These are phyloP conservation scores for Zygothrica quintamaculata DNA, from an alignment of 2,888 invertebrate genomes.

Conservation along the genomic window DNA sequence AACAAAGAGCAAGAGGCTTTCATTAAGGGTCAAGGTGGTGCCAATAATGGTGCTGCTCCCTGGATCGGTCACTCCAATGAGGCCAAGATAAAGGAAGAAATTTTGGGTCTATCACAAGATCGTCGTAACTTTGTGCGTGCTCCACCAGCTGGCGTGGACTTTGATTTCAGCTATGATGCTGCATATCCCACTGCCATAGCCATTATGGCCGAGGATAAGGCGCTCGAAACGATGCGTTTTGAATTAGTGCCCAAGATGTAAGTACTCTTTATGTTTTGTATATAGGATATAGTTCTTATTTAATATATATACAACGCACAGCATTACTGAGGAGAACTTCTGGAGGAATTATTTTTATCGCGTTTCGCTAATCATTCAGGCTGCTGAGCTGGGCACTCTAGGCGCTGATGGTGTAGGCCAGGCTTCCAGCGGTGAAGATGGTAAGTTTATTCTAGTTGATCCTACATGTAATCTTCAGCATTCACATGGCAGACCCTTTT, in stretches of 20 bases:
- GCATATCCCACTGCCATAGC: slow-evolving; percentile 97
- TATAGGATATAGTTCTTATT: background rate
- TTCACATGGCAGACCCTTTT: slow-evolving; percentile 34
- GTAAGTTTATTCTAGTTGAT: slow-evolving; percentile 73
- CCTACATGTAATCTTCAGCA: slow-evolving; percentile 26
- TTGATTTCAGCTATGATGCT: slow-evolving; percentile 96
- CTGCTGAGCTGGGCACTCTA: slow-evolving; percentile 89
- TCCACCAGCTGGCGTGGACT: slow-evolving; percentile 97
- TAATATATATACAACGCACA: slow-evolving; percentile 79
- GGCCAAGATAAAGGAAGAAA: slow-evolving; percentile 96
- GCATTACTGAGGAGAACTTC: slow-evolving; percentile 98
- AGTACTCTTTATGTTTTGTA: slow-evolving; percentile 83
- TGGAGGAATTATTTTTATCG: slow-evolving; percentile 99
- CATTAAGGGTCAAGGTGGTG: slow-evolving; percentile 92
- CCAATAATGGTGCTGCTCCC: slow-evolving; percentile 90
- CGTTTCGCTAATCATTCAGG: slow-evolving; percentile 98
- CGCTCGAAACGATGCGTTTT: slow-evolving; percentile 99
- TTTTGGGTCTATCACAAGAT: slow-evolving; percentile 97
- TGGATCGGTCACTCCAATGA: slow-evolving; percentile 99
- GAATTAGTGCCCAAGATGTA: slow-evolving; percentile 99
- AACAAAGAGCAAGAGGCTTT: slow-evolving; percentile 98
- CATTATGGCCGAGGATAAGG: slow-evolving; percentile 97
- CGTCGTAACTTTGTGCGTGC: slow-evolving; percentile 98
- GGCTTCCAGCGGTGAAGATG: slow-evolving; percentile 85
- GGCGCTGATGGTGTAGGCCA: slow-evolving; percentile 84